Base-by-base conservation (phyloP, 2,797 vertebrate genomes). In the Microtus agrestis region DNA sequence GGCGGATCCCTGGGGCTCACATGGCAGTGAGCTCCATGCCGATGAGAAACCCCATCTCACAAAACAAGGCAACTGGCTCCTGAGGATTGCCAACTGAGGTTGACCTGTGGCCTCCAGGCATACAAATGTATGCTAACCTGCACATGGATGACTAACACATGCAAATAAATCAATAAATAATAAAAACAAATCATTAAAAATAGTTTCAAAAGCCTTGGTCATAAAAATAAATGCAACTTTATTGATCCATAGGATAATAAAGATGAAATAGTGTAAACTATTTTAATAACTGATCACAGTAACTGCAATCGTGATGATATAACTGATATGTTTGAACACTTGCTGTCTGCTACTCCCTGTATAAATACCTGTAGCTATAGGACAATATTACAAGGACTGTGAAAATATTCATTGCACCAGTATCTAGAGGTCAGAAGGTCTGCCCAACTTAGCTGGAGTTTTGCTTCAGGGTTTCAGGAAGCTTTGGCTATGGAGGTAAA, bases 211-310 rank as follows among this genome's bases (percentile, higher is more conserved):
- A 84, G 6, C 3, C 13, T 84, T 73, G 29, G 23, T 93, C 54
- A 94, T 48, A 85, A 73, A 61, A 25, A 91, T 14, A 93, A 93
- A 76, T 37, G 0, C 1, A 88, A 31, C 54, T 23, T 94, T 80
- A 69, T 48, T 61, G 19, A 21, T 40, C 25, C 2, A 17, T 37
- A 27, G 80, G 40, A 78, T 73, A 86, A 67, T 27, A 9, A 96
- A 73, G 91, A 79, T 73, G 43, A 82, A 91, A 51, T 43, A 59
- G n/a, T 79, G 8, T 65, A 78, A 19, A 78, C 73, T 95, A 80
- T 84, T 87, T 71, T 46, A 76, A 8, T 61, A 63, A 63, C 56
- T 51, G 25, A 5, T 10, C 79, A 17, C 89, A 61, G 29, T 46
- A 67, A 65, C 56, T 6, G 48, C 31, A 77, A 6, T 71, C 74